Evolutionary conservation across 2,797 vertebrate species (phyloP).

Genomic region (Chelonia mydas): DNA sequence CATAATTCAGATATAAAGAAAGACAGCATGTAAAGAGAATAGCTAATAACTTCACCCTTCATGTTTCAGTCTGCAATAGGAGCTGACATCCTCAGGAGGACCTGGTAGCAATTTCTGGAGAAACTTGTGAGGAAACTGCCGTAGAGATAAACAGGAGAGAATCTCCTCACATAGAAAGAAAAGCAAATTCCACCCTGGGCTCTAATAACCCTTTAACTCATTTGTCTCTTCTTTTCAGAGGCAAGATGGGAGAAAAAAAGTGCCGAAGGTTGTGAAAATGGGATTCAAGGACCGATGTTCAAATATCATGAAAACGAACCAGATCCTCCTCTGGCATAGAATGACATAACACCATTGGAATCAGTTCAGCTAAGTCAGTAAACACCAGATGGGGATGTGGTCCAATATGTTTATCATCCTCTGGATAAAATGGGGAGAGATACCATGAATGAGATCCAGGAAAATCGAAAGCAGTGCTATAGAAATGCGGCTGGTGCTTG

Average conservation of each 20-base stretch:
- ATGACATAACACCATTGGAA: constrained; percentile 7
- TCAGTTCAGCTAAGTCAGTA: constrained; percentile 9
- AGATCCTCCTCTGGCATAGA: constrained; percentile 33
- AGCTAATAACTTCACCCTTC: constrained; percentile 65
- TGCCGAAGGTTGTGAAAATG: background rate
- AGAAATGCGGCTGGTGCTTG: background rate
- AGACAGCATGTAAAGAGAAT: constrained; percentile 65
- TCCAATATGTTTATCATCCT: constrained; percentile 5
- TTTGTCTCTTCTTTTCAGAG: constrained; percentile 48
- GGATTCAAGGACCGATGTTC: constrained; percentile 19
- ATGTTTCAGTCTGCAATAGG: constrained; percentile 43
- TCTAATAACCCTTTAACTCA: constrained; percentile 44
- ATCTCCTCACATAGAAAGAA: constrained; percentile 20
- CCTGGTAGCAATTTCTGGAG: constrained; percentile 44
- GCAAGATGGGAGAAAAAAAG: background rate
- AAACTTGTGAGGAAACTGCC: constrained; percentile 39
- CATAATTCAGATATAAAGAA: constrained; percentile 76
- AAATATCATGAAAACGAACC: constrained; percentile 38
- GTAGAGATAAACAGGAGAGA: constrained; percentile 38
- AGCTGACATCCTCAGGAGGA: constrained; percentile 45
- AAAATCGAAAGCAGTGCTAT: background rate
- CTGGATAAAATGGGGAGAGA: background rate
- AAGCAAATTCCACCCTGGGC: constrained; percentile 16
- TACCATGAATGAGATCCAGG: background rate
- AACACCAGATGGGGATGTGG: constrained; percentile 8